Percentiles rank a stretch among this genome's conserved stretches.
These are phyloP conservation scores for Ligdia adustata DNA, from an alignment of 2,888 invertebrate species.

Conservation along the genomic window DNA sequence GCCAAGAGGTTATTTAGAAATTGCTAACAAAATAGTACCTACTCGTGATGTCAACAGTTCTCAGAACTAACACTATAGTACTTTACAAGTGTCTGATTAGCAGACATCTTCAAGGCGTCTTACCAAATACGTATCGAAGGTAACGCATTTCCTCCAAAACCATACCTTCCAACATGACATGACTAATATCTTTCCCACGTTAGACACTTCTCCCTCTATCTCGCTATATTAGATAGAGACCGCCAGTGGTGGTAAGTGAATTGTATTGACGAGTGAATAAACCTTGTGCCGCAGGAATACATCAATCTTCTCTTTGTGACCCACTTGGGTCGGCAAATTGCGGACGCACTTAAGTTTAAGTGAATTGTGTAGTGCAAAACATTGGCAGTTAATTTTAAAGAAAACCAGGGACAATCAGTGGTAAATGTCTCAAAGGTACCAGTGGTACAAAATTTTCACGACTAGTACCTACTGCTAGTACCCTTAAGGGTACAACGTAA, in stretches of 20 bases:
- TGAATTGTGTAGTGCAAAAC: too few relatives aligned
- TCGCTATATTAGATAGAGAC: slow-evolving; percentile 20
- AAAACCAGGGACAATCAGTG: too few relatives aligned
- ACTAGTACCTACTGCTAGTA: too few relatives aligned
- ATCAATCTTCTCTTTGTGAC: slow-evolving; percentile 42
- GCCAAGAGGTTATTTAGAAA: too few relatives aligned
- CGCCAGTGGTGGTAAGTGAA: background rate
- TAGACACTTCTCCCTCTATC: slow-evolving; percentile 48
- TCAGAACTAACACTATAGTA: too few relatives aligned
- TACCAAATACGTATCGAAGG: slow-evolving; percentile 34
- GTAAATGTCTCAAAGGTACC: too few relatives aligned
- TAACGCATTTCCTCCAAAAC: slow-evolving; percentile 37
- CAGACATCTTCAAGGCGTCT: slow-evolving; percentile 19
- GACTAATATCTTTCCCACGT: slow-evolving; percentile 68
- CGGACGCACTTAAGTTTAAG: slow-evolving; percentile 14
- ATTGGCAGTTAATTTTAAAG: too few relatives aligned
- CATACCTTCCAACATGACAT: slow-evolving; percentile 43
- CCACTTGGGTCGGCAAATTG: slow-evolving; percentile 22
- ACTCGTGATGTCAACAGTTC: too few relatives aligned
- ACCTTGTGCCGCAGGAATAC: slow-evolving; percentile 48
- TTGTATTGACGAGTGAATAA: slow-evolving; percentile 38
- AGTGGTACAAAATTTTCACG: too few relatives aligned
- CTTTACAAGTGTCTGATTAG: too few relatives aligned
- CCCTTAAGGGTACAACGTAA: too few relatives aligned
- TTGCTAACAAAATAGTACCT: too few relatives aligned